A percentile compares a stretch with the other conserved stretches of the same genome.
Evolutionary conservation across 2,113 vertebrate species (phyloP).

Genomic region (Stigmatopora nigra): DNA sequence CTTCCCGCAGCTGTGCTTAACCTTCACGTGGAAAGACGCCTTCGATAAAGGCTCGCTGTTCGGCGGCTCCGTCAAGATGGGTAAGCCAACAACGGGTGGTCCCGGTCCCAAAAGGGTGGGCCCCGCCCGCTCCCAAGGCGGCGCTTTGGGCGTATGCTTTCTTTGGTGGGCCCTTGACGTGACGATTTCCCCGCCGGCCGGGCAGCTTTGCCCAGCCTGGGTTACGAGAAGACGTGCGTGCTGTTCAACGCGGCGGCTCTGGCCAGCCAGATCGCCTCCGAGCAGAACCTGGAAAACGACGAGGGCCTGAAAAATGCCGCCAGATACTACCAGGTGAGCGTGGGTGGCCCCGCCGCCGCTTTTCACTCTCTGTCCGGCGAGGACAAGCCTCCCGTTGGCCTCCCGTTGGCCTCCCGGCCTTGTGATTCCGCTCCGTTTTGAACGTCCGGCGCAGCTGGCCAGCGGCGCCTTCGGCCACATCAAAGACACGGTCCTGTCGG

Average conservation of each 20-base stretch:
- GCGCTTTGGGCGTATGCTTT: not conserved
- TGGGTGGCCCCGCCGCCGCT: too few relatives aligned
- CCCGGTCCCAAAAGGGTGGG: too few relatives aligned
- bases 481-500: conserved; percentile 92
- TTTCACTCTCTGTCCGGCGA: too few relatives aligned
- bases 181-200: conserved; percentile 17
- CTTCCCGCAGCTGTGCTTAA: conserved; percentile 89
- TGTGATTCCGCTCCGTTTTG: too few relatives aligned
- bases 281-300: conserved; percentile 95
- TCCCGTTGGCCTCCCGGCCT: too few relatives aligned
- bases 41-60: conserved; percentile 99
- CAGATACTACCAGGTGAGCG: conserved; percentile 87
- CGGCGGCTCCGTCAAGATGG: conserved; percentile 91
- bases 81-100: conserved; percentile 63
- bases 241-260: conserved; percentile 92
- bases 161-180: too few relatives aligned
- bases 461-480: conserved; percentile 94
- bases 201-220: conserved; percentile 88
- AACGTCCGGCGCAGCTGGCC: conserved; percentile 73
- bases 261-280: conserved; percentile 94
- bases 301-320: conserved; percentile 91
- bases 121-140: too few relatives aligned
- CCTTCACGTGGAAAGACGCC: conserved; percentile 98
- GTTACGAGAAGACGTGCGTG: conserved; percentile 96
- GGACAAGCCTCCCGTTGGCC: too few relatives aligned